These are phyloP conservation scores for Catharus ustulatus DNA, from an alignment of 2,797 vertebrate genomes.

Conservation along the genomic window DNA sequence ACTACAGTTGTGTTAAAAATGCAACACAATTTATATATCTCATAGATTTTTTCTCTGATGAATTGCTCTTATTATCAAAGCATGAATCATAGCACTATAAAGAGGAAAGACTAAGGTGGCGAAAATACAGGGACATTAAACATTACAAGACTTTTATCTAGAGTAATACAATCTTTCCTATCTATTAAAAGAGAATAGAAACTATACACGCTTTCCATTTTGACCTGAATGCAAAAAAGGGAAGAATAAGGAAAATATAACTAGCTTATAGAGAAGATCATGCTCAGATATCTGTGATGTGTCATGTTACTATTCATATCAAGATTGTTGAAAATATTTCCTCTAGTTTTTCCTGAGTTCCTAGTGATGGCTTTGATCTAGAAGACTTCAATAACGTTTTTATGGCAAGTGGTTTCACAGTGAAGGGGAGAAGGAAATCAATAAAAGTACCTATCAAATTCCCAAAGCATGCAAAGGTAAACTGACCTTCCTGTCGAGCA, in stretches of 20 bases:
- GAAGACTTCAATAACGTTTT: neutral
- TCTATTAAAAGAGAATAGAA: neutral
- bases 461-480: neutral
- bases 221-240: neutral
- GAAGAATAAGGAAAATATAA: neutral
- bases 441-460: neutral
- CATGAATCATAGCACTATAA: neutral
- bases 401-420: neutral
- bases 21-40: neutral
- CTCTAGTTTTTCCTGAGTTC: neutral
- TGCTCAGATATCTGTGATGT: neutral
- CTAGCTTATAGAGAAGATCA: neutral
- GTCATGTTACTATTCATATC: neutral
- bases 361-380: neutral
- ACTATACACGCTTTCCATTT: neutral
- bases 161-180: neutral
- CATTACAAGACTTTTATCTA: neutral
- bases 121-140: neutral
- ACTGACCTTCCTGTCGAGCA: neutral
- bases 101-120: neutral
- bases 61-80: neutral
- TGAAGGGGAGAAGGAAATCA: neutral
- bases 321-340: neutral
- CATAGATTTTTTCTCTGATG: neutral
- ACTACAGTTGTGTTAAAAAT: neutral